Evolutionary conservation across 2,888 invertebrate genomes (phyloP).

Genomic region (Drosophila seclusa): DNA sequence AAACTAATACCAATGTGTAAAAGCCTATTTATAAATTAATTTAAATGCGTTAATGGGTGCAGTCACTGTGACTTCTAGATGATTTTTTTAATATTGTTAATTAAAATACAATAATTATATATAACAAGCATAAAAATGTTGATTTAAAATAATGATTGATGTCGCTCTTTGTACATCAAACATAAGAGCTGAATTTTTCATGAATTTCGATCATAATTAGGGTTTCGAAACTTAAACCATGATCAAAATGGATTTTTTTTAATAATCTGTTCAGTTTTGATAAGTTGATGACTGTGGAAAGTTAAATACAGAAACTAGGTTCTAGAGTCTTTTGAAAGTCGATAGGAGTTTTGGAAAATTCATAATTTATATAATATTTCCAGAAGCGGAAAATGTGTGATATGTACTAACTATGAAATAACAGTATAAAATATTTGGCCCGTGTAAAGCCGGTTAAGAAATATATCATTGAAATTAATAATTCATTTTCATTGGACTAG

Average conservation of each 20-base stretch:
- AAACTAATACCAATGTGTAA: background rate
- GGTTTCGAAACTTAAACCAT: too few species aligned
- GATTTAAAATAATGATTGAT: background rate
- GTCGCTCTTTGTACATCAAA: background rate
- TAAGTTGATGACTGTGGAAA: background rate
- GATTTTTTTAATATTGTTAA: background rate
- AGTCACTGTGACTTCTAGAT: background rate
- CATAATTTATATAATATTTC: background rate
- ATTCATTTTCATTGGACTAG: constrained; percentile 6
- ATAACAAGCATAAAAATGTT: background rate
- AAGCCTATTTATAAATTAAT: background rate
- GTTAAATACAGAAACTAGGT: background rate
- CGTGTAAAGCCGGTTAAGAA: background rate
- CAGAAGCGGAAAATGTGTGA: background rate
- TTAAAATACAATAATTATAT: background rate
- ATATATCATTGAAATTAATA: background rate
- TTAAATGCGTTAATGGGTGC: background rate
- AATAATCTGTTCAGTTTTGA: background rate
- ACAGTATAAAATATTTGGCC: background rate
- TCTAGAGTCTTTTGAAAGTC: background rate
- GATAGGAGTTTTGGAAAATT: background rate
- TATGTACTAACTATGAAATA: background rate
- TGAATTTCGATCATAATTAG: background rate
- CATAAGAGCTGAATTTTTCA: background rate
- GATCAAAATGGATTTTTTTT: background rate